Evolutionary conservation across 1,140 invertebrate species (phyloP), one percentile per base, ranked within the genome.

Genomic region (Odontomachus brunneus): DNA sequence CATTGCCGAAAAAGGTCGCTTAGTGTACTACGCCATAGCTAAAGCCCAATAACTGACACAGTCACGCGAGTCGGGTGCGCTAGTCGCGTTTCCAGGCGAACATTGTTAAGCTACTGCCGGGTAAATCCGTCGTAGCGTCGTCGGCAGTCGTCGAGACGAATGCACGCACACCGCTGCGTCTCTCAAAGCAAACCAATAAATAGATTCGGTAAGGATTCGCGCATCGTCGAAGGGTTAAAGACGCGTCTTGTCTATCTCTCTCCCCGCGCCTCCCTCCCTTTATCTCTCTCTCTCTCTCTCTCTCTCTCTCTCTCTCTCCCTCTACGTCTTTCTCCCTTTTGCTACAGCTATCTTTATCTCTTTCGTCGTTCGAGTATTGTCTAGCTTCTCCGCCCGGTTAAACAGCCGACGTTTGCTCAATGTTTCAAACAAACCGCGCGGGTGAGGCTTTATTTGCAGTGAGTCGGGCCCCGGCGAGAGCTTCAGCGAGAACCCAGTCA

Each of bases 341-440:
- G 65, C 67, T 55, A 38, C 44, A 11, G 38, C 60, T 76, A 75
- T 83, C 72, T 76, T 75, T 76, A 63, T 66, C 81, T 76, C 75
- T 65, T 86, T 83, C 71, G 81, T 49, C 60, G 57, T 82, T 84
- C 73, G 55, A 83, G 69, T 84, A 60, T 63, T 84, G 71, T 75
- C 84, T 87, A 89, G 83, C 82, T 88, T 85, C 86, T 84, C 78
- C 75, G 60, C 71, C 82, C 85, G 89, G 84, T 90, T 90, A 90
- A 90, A 90, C 87, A 90, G 89, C 89, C 89, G 85, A 89, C 87
- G 89, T 90, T 90, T 90, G 87, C 89, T 90, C 87, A 88, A 90
- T 90, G 89, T 90, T 90, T 90, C 89, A 90, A 90, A 90, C 89
- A 90, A 90, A 90, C 89, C 82, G 72, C 81, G 85, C 85, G 87